Evolutionary conservation across 2,797 vertebrate genomes (phyloP), one percentile per base, ranked within the genome.

Genomic region (Rhynchotus rufescens): DNA sequence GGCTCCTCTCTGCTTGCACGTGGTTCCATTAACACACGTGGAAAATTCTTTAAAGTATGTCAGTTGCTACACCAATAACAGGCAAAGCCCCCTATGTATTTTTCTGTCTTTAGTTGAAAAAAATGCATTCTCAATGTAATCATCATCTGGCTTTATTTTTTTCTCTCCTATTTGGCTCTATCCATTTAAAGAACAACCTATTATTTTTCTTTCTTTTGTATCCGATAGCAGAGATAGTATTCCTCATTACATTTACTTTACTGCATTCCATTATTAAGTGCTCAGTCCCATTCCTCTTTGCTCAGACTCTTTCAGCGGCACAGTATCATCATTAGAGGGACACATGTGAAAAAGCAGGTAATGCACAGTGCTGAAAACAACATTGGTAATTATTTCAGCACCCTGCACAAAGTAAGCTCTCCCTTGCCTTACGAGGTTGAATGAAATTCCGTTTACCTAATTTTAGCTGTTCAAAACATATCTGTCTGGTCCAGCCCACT

Each of bases 231-330:
- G 15, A 68, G 10, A 51, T 0, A 86, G 78, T 30, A 22, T 49
- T 61, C 32, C 38, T 92, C 65, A 75, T 90, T 80, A 75, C 44
- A 84, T 83, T 83, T 85, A 30, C 26, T 57, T 80, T 93, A 30
- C 42, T 88, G 64, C 20, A 54, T 71, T 65, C 10, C 32, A 74
- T 71, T 38, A 65, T 57, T 68, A 89, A 86, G 32, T 32, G 30
- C 32, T 92, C 47, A 83, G 51, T 84, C 75, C 15, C 36, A 67
- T 61, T 86, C 32, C 60, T 89, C 67, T 86, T 91, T 47, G 34
- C 22, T 67, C 61, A 74, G 36, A 54, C 28, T 84, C 45, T 82
- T 87, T 62, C 59, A 68, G 17, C 19, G 62, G 14, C 21, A 38
- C 14, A 80, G 32, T 28, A 81, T 26, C 8, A 16, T 68, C n/a